Conservation (phyloP, 1,140 invertebrate species). For the Pomacea maculata region DNA sequence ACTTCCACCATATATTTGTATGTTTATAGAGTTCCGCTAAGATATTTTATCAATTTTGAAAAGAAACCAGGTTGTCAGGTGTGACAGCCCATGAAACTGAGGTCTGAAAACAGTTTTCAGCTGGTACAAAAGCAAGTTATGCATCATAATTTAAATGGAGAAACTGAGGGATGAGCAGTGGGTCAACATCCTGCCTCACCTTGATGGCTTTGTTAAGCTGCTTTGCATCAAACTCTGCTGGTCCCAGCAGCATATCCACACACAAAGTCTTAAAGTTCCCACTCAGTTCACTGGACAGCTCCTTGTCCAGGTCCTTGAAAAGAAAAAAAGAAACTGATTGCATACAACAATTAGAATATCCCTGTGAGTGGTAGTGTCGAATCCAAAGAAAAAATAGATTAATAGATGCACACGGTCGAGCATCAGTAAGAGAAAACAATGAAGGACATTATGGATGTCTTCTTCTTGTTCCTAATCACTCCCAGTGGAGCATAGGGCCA, state of each 20-base stretch:
- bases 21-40: neutral
- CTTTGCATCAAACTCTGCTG: slow-evolving; percentile 64
- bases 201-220: slow-evolving; percentile 65
- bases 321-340: neutral
- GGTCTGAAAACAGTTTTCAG: neutral
- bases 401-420: too few relatives aligned
- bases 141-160: too few relatives aligned
- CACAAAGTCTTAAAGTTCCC: slow-evolving; percentile 53
- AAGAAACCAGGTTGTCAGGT: neutral
- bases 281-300: slow-evolving; percentile 56
- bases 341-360: neutral
- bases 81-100: neutral
- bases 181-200: slow-evolving; percentile 32
- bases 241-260: slow-evolving; percentile 55
- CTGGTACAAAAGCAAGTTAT: too few relatives aligned
- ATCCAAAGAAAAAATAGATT: too few relatives aligned
- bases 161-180: too few relatives aligned
- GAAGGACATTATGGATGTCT: too few relatives aligned
- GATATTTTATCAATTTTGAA: neutral
- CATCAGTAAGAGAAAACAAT: too few relatives aligned
- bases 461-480: too few relatives aligned
- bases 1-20: neutral
- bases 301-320: slow-evolving; percentile 50
- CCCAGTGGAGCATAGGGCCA: too few relatives aligned
- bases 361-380: too few relatives aligned